Conservation (phyloP, 2,888 invertebrate genomes). For the Drosophila bunnanda region DNA sequence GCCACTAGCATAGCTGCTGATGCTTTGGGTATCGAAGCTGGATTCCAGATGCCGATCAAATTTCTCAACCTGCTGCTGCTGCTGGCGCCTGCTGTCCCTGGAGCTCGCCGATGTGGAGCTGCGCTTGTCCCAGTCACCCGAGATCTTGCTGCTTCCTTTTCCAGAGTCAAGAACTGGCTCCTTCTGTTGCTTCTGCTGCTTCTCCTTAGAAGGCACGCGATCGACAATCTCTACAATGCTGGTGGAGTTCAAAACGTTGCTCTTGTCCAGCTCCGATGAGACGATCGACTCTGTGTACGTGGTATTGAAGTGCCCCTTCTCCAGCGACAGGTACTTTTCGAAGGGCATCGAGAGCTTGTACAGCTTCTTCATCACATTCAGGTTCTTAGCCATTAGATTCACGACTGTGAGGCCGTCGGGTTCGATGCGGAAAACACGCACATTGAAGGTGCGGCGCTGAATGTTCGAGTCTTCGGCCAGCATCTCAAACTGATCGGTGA, state of each 20-base stretch:
- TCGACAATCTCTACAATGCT: constrained; percentile 72
- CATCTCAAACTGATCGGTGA: constrained; percentile 87
- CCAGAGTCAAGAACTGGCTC: constrained; percentile 1
- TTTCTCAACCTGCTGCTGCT: constrained; percentile 52
- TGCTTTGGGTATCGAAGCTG: constrained; percentile 69
- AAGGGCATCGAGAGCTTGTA: constrained; percentile 84
- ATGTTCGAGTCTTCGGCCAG: constrained; percentile 87
- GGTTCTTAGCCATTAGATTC: constrained; percentile 83
- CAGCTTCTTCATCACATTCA: constrained; percentile 87
- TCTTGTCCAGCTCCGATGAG: constrained; percentile 55
- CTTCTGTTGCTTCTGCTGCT: constrained; percentile 20
- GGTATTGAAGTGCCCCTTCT: constrained; percentile 82
- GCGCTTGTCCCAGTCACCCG: constrained; percentile 81
- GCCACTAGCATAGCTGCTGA: constrained; percentile 69
- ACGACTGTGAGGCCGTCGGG: constrained; percentile 84
- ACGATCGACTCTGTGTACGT: constrained; percentile 49
- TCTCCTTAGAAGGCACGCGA: constrained; percentile 51
- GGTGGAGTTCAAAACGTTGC: constrained; percentile 72
- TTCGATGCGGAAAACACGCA: constrained; percentile 83
- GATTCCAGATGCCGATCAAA: constrained; percentile 44
- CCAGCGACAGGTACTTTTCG: constrained; percentile 83
- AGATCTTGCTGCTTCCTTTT: constrained; percentile 1
- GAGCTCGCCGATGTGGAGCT: constrained; percentile 80
- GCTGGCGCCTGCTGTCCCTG: constrained; percentile 69
- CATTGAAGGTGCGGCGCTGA: constrained; percentile 82